Base-by-base conservation (phyloP, 2,888 invertebrate genomes). In the Harpagoxenus sublaevis region DNA sequence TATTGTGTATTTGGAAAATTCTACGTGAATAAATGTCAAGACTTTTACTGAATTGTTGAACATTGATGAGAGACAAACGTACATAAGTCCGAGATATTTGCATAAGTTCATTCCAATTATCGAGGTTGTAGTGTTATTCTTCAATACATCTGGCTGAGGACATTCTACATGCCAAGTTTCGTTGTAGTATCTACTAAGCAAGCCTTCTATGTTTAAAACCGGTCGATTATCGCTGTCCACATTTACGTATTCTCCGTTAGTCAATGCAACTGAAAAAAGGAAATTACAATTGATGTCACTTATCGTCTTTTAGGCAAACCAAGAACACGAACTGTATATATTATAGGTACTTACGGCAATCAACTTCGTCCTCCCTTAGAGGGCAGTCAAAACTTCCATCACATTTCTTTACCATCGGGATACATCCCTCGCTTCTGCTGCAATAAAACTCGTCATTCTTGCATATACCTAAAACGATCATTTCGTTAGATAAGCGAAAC, bases 331-430 rank as follows among this genome's bases (percentile, higher is more conserved):
- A 28, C 28, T n/a, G n/a, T n/a, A 15, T 82, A 23, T 23, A 23
- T 23, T 23, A 23, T 23, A 23, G 23, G 23, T 23, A 94, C 97
- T 96, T 95, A 98, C 98, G 96, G 93, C 98, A 98, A 93, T 98
- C 97, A 74, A 96, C 92, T 95, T 98, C 98, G 93, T 98, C 98
- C 95, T 98, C 98, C 42, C 96, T 96, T 88, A 96, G 95, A 28
- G 95, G 95, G 93, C 98, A 98, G 89, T 98, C 97, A 1, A 95
- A 90, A 65, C 93, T 94, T 45, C 96, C 96, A 94, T 98, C 96
- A 92, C 98, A 98, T 28, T 96, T 96, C 87, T 96, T 95, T 60
- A 95, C 93, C 12, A 94, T 92, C 0, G 96, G 95, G 82, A 98
- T 95, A 92, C 98, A 98, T 48, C 94, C 95, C 92, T 96, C 96